Base-by-base conservation (phyloP, 2,797 vertebrate species). In the Labroides dimidiatus region DNA sequence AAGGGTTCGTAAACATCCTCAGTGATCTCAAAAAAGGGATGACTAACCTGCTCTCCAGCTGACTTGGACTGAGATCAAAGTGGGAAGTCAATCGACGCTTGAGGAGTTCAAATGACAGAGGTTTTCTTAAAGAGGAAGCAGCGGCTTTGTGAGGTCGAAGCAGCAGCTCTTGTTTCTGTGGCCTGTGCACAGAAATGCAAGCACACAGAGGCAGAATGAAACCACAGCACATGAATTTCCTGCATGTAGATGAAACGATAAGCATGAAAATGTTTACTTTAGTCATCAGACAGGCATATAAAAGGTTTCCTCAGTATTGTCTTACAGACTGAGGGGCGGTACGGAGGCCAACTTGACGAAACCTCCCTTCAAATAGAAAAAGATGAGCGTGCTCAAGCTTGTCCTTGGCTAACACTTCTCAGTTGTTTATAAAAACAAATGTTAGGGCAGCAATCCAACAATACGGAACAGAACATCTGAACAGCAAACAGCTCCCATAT, bases 31-130 rank as follows among this genome's bases (percentile, higher is more conserved):
- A 78, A 33, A 68, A 63, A 47, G 64, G n/a, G 70, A 81, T 82
- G 82, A 92, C 89, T 89, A 86, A 91, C 88, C 87, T 87, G 82
- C 77, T 82, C 83, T 84, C 78, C 84, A 79, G 85, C 84, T 85
- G 84, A 91, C 84, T 87, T 85, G 85, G 87, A 52, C 77, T 1
- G 44, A 79, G 76, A 87, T 90, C 88, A 89, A 87, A 87, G 89
- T 56, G 81, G 70, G 78, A 77, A 78, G 82, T 80, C 74, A 64
- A 75, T 63, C 69, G 53, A 69, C 27, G 59, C 72, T 69, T 1
- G 27, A 64, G 48, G 80, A 81, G 84, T 84, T 92, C 86, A 86
- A 72, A 84, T 86, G 87, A 84, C 86, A 69, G 86, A 44, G 80
- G 77, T 80, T 86, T 49, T 87, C 84, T 90, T 87, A 78, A 87